Base-by-base conservation (phyloP, 2,113 vertebrate genomes). In the Mionectes macconnelli region DNA sequence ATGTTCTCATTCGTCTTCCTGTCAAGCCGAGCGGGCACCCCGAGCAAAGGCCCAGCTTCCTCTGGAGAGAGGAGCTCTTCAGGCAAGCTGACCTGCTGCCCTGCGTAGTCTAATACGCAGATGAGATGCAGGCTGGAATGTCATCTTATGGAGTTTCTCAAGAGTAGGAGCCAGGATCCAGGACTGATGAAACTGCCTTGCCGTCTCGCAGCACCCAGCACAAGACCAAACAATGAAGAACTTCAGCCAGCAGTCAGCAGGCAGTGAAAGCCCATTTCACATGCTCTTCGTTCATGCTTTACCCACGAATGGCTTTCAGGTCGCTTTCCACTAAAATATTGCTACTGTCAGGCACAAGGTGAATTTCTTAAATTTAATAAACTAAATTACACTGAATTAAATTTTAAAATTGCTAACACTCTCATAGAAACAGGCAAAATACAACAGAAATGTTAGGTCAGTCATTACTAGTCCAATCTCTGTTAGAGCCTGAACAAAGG, bases 1-100 rank as follows among this genome's bases (percentile, higher is more conserved):
- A 82, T 87, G 66, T 87, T 89, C 81, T 68, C 74, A 76, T 96
- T 91, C 77, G 53, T 96, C 84, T 94, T 96, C 91, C 77, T 91
- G 84, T 94, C 84, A 94, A 28, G 86, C 53, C 33, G 49, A 89
- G 66, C 0, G 7, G 91, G 67, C 91, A 83, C 66, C n/a, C 66
- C 82, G 74, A 77, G 87, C 68, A 87, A 82, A 91, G 49, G 18
- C 57, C n/a, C 89, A 66, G 69, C 56, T 94, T 84, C 20, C 73
- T 80, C 53, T 80, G 53, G 62, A 88, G 66, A 44, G 66, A 68
- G 33, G 18, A 93, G 13, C 20, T 73, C 74, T 94, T 86, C 70
- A 69, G 60, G n/a, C 50, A 67, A 57, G 42, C 44, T 76, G 73
- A 73, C 56, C 52, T 81, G 64, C 35, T 68, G 53, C 56, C 42